Evolutionary conservation across 2,888 invertebrate species (phyloP), one percentile per base, ranked within the genome.

Genomic region (Sisyra terminalis): DNA sequence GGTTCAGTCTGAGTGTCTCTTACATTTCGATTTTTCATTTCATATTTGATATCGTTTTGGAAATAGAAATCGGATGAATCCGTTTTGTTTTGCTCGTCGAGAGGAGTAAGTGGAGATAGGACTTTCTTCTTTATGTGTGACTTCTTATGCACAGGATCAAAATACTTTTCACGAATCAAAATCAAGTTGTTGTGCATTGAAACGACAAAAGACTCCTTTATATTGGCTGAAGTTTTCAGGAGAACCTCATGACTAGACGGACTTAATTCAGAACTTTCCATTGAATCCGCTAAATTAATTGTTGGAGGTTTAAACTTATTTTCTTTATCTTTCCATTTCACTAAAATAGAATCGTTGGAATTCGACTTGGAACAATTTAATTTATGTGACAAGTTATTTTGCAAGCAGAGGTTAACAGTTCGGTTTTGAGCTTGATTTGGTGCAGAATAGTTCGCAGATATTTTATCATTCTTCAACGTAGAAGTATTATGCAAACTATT

Each of bases 201-300:
- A 11, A 43, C 37, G 14, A 38, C 43, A 29, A 43, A 38, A 5
- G 43, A 29, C 13, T 43, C 43, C 29, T 43, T 43, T 8, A 43
- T 38, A 3, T 38, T 31, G 10, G 16, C 10, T 3, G 43, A 31
- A 2, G 43, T 38, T 18, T 41, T 32, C 17, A 41, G 16, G 4
- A 38, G 17, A 4, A 38, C 16, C 38, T 43, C 43, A 17, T 43
- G 43, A 29, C 43, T 43, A 11, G 38, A 37, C 16, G 29, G 29
- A 29, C 35, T 34, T 7, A 11, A 7, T 34, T 41, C 41, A 14
- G 41, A 41, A 18, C 18, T 41, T 30, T 41, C 41, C 13, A 29
- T 29, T 18, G 41, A 34, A 14, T 41, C 41, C 15, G 41, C 41
- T 34, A 41, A 34, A 41, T 41, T 41, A 17, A 41, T 13, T 2